Evolutionary conservation across 1,140 invertebrate genomes (phyloP).

Genomic region (Rhopalosiphum maidis): DNA sequence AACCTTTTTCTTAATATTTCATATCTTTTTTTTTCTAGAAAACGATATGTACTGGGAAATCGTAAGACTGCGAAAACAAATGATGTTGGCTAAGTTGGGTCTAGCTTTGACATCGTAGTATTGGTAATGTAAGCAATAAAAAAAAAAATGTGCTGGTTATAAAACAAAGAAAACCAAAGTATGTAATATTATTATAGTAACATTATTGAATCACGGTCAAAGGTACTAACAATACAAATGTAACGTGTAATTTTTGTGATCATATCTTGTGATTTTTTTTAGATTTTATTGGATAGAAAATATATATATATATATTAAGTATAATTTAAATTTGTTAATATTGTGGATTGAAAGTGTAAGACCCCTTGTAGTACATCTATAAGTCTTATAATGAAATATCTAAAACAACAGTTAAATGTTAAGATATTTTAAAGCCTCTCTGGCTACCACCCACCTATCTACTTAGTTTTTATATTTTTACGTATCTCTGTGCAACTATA

Average conservation of each 20-base stretch:
- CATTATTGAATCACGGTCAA: not conserved
- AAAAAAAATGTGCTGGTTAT: not conserved
- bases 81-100: conserved; percentile 77
- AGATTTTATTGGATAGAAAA: not conserved
- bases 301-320: not conserved
- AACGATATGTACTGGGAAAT: conserved; percentile 82
- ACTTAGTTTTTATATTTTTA: conserved; percentile 36
- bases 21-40: conserved; percentile 65
- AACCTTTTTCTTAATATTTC: not conserved
- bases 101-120: conserved; percentile 60
- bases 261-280: conserved; percentile 21
- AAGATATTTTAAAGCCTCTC: conserved; percentile 6
- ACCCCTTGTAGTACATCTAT: not conserved
- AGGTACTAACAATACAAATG: not conserved
- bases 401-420: not conserved
- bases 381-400: not conserved
- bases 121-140: not conserved
- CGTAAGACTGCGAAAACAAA: conserved; percentile 74
- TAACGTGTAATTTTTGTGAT: conserved; percentile 10
- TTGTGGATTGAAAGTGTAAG: not conserved
- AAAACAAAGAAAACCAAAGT: not conserved
- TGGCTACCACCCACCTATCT: not conserved
- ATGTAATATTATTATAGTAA: not conserved
- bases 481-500: conserved; percentile 10
- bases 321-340: not conserved